A percentile compares a stretch with the other conserved stretches of the same genome.
Conservation (phyloP, 2,888 invertebrate genomes). For the Elmis aenea region DNA sequence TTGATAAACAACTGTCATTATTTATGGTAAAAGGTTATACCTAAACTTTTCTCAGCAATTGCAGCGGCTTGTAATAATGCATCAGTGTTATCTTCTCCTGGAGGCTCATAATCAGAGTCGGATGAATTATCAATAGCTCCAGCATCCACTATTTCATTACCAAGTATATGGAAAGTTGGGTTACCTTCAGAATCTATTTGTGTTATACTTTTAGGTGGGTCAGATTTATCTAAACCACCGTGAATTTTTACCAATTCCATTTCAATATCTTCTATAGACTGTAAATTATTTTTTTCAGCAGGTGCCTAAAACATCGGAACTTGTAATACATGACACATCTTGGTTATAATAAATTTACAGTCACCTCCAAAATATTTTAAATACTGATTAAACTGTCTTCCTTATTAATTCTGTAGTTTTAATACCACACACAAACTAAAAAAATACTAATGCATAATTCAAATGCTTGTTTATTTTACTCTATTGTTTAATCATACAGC, state of each 20-base stretch:
- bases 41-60: constrained; percentile 31
- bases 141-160: constrained; percentile 34
- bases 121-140: constrained; percentile 39
- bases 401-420: too few species aligned
- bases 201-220: constrained; percentile 8
- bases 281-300: constrained; percentile 21
- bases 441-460: too few species aligned
- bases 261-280: constrained; percentile 42
- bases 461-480: too few species aligned
- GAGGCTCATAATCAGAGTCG: constrained; percentile 40
- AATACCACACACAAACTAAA: too few species aligned
- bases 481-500: too few species aligned
- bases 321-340: too few species aligned
- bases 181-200: constrained; percentile 15
- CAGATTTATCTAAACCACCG: constrained; percentile 25
- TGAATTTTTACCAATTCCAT: constrained; percentile 42
- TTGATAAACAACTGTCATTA: too few species aligned
- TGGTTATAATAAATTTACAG: too few species aligned
- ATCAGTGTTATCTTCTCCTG: constrained; percentile 25
- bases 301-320: neutral
- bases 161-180: constrained; percentile 25
- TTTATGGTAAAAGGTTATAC: constrained; percentile 7
- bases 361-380: too few species aligned
- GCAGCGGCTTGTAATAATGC: constrained; percentile 31
- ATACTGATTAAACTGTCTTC: too few species aligned